A percentile compares a stretch with the other conserved stretches of the same genome.
Conservation (phyloP, 2,113 vertebrate species). For the Oreochromis spilurus region DNA sequence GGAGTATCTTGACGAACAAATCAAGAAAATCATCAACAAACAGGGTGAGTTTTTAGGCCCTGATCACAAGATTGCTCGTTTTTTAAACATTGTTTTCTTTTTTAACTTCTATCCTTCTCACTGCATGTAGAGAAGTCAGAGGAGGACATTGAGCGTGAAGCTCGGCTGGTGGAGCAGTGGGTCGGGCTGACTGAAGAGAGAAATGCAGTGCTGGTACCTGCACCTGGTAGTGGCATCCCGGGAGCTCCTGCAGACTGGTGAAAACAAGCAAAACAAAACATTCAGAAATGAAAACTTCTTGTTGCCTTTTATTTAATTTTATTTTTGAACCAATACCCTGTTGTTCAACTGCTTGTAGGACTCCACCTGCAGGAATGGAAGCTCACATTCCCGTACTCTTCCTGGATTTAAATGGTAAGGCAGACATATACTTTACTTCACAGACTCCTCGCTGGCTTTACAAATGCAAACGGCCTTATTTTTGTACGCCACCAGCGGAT, state of each 20-base stretch:
- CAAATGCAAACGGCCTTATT: background rate
- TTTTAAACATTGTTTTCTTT: background rate
- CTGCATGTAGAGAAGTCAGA: slow-evolving; percentile 82
- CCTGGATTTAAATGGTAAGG: slow-evolving; percentile 92
- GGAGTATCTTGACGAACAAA: slow-evolving; percentile 95
- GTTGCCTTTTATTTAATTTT: background rate
- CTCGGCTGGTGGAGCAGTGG: slow-evolving; percentile 94
- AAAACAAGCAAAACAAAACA: background rate
- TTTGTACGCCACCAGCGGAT: slow-evolving; percentile 76
- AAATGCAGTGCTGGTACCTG: slow-evolving; percentile 91
- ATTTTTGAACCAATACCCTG: background rate
- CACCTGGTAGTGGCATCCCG: slow-evolving; percentile 89
- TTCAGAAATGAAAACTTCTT: background rate
- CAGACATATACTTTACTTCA: background rate
- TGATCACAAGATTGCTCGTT: background rate
- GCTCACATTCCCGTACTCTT: slow-evolving; percentile 94
- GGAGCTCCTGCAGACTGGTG: slow-evolving; percentile 94
- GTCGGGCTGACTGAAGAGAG: slow-evolving; percentile 95
- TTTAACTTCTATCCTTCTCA: background rate
- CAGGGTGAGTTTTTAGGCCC: slow-evolving; percentile 69
- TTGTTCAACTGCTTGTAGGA: slow-evolving; percentile 69
- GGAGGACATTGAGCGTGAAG: slow-evolving; percentile 89
- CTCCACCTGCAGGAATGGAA: slow-evolving; percentile 90
- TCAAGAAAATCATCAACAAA: slow-evolving; percentile 96
- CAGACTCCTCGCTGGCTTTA: background rate